Conservation (phyloP, 2,797 vertebrate species). For the Typhlichthys subterraneus region DNA sequence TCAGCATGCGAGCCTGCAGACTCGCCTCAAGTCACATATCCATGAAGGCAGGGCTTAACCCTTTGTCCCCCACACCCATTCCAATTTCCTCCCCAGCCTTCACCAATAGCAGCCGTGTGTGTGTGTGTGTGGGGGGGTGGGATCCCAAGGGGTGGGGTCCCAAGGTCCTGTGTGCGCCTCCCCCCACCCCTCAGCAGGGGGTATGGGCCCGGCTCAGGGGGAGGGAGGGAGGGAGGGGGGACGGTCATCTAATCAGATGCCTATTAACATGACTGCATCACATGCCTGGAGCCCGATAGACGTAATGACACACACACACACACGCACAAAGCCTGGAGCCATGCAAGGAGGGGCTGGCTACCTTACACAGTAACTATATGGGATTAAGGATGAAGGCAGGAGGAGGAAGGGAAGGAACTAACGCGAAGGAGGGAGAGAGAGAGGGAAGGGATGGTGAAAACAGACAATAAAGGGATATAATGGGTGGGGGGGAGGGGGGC, state of each 20-base stretch:
- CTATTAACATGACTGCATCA: not conserved
- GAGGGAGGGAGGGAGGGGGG: not conserved
- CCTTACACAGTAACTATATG: too few relatives aligned
- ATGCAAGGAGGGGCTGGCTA: too few relatives aligned
- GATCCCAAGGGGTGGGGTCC: not conserved
- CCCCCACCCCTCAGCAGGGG: not conserved
- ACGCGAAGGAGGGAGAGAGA: not conserved
- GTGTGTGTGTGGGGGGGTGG: too few relatives aligned
- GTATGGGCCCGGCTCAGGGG: not conserved
- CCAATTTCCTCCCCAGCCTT: not conserved
- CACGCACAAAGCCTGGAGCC: too few relatives aligned
- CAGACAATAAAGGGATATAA: not conserved
- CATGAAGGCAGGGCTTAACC: too few relatives aligned
- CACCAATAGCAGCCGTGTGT: constrained; percentile 2
- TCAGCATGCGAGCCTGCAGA: too few relatives aligned
- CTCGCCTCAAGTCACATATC: too few relatives aligned
- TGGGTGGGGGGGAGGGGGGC: not conserved
- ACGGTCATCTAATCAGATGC: constrained; percentile 1
- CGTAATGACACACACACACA: constrained; percentile 21
- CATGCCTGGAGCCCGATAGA: constrained; percentile 12
- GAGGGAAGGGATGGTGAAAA: not conserved
- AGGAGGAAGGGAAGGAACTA: constrained; percentile 9
- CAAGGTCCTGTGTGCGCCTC: not conserved
- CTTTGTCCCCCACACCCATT: not conserved
- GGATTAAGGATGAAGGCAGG: not conserved